Evolutionary conservation across 2,888 invertebrate species (phyloP).

Genomic region (Drosophila subquinaria): DNA sequence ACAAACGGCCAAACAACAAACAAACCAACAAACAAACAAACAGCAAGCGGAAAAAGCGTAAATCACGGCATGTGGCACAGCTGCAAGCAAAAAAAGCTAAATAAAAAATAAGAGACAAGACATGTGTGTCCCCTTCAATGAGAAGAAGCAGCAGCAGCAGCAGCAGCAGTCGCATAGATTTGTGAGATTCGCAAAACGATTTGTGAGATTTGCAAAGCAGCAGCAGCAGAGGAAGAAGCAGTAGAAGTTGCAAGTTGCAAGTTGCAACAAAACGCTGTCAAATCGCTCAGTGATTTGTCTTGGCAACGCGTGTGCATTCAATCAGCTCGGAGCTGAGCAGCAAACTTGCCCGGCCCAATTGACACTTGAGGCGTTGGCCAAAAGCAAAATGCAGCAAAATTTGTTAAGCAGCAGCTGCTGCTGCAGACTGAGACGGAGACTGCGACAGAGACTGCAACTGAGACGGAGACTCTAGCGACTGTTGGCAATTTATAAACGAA

Average conservation of each 20-base stretch:
- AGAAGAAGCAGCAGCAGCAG: conserved; percentile 1
- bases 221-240: background rate
- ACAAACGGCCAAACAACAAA: conserved; percentile 32
- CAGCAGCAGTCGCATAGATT: conserved; percentile 45
- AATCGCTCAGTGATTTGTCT: conserved; percentile 78
- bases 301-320: conserved; percentile 65
- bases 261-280: conserved; percentile 57
- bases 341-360: conserved; percentile 43
- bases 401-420: conserved; percentile 20
- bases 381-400: background rate
- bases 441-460: background rate
- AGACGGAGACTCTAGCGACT: conserved; percentile 4
- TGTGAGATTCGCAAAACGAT: conserved; percentile 47
- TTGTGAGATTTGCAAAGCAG: conserved; percentile 33
- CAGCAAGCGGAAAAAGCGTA: conserved; percentile 79
- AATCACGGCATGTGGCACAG: conserved; percentile 72
- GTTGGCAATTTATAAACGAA: conserved; percentile 79
- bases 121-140: conserved; percentile 3
- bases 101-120: conserved; percentile 1
- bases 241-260: too few relatives aligned
- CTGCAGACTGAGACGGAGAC: conserved; percentile 10
- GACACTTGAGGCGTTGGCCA: conserved; percentile 66
- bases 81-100: conserved; percentile 38
- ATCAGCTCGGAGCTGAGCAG: conserved; percentile 34
- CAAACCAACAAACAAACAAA: conserved; percentile 64